Base-by-base conservation (phyloP, 2,797 vertebrate genomes). In the Platyrinchus mystaceus region DNA sequence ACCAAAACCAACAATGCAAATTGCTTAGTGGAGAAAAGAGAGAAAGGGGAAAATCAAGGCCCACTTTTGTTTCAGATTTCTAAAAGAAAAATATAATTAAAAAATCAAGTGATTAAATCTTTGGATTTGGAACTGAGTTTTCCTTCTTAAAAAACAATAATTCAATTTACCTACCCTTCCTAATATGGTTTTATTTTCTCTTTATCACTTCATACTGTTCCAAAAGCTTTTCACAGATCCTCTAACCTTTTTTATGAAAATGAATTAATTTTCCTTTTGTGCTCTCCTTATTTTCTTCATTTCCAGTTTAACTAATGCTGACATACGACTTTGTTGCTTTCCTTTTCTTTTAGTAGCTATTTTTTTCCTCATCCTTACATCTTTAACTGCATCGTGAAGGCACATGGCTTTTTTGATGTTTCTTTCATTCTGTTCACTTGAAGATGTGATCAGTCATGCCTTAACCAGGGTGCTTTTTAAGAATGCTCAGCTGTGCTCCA, bases 361-460 rank as follows among this genome's bases (percentile, higher is more conserved):
- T 59, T 32, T 80, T 77, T 66, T 49, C 37, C 56, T 89, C 46
- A 89, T 66, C 46, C 36, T 93, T 82, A 70, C 37, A 89, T 89
- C 44, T 95, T 89, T 41, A 89, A 71, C 53, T 37, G 47, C 39
- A 89, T 66, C 59, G 79, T 78, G 58, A 81, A 92, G 47, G 39
- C 55, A 37, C 79, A 78, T 81, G 62, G 43, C 6, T 85, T 91
- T 93, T 89, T 91, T 89, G 43, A 56, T 47, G 6, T 62, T 92
- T 83, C 82, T 75, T 89, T 91, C 75, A 87, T 78, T 94, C 71
- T 91, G 46, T 80, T 95, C 79, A 28, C 39, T 93, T 52, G 59
- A 82, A 91, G 67, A 83, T 87, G 60, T 75, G 81, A 83, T 87
- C 92, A 93, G 71, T 89, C 87, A 88, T 86, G 87, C 75, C 73